These are phyloP conservation scores for Orientallactaga bullata DNA, from an alignment of 2,113 vertebrate species.

Conservation along the genomic window DNA sequence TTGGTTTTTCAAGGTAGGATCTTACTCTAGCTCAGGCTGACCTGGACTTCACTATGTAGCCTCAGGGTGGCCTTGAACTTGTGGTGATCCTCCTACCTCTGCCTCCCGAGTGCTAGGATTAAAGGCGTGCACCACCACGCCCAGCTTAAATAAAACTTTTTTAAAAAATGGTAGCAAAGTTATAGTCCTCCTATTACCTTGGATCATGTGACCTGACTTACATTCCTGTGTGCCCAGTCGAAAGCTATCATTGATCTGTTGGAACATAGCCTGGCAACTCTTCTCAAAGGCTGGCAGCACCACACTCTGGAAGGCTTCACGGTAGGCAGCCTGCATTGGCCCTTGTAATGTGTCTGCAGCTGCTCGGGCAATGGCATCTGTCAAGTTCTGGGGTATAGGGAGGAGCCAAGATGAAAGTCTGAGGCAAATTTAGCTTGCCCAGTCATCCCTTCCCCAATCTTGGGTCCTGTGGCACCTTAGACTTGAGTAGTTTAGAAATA, in stretches of 20 bases:
- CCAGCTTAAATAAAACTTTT: too few species aligned
- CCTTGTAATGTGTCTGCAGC: conserved; percentile 96
- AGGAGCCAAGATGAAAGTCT: conserved; percentile 35
- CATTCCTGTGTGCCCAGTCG: conserved; percentile 98
- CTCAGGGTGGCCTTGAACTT: too few species aligned
- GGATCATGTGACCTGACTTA: conserved; percentile 85
- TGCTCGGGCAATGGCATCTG: conserved; percentile 94
- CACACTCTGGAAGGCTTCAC: conserved; percentile 95
- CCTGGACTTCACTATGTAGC: too few species aligned
- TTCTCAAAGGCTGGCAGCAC: conserved; percentile 97
- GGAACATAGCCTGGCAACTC: conserved; percentile 99
- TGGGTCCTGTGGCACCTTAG: conserved; percentile 89
- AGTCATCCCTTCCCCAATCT: background rate
- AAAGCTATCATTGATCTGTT: conserved; percentile 99
- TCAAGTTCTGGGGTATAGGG: conserved; percentile 89
- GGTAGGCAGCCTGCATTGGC: conserved; percentile 95
- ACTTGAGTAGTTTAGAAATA: conserved; percentile 95
- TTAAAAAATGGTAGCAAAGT: too few species aligned
- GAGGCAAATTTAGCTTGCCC: background rate
- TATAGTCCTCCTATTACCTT: background rate
- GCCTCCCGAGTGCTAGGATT: too few species aligned
- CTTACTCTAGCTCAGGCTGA: too few species aligned
- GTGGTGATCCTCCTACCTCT: too few species aligned
- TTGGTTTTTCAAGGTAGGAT: too few species aligned
- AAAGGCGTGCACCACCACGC: too few species aligned